Conservation (phyloP, 2,797 vertebrate genomes). For the Meda fulgida region DNA sequence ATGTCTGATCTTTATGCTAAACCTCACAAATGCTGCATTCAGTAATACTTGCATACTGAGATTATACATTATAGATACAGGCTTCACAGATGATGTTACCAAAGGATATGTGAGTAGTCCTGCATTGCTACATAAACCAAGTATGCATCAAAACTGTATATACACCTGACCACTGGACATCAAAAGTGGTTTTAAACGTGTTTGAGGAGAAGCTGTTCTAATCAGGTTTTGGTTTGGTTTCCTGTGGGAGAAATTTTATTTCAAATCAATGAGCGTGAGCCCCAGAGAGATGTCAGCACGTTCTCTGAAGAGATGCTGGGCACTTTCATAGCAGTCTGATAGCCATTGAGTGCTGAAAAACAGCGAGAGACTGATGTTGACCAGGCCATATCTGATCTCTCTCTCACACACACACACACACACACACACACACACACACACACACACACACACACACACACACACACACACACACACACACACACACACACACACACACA, state of each 20-base stretch:
- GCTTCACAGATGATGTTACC: neutral
- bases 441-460: no score
- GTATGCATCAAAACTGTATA: neutral
- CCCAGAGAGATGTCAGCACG: constrained; percentile 14
- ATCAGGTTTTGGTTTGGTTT: neutral
- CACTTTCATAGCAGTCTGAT: neutral
- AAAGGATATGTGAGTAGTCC: neutral
- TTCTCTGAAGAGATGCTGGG: constrained; percentile 11
- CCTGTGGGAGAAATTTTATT: constrained; percentile 23
- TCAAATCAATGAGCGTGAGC: constrained; percentile 17
- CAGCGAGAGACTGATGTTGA: neutral
- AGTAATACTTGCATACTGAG: neutral
- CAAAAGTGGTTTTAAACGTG: neutral
- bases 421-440: no score
- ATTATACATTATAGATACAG: neutral
- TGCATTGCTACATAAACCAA: neutral
- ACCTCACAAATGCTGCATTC: constrained; percentile 22
- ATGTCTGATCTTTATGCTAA: constrained; percentile 12
- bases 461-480: no score
- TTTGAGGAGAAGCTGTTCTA: neutral
- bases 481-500: no score
- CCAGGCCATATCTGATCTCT: neutral
- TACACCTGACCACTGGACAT: neutral
- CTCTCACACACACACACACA: no score
- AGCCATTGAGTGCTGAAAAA: constrained; percentile 21